These are phyloP conservation scores for Heliconius charithonia DNA, from an alignment of 2,888 invertebrate genomes.

Conservation along the genomic window DNA sequence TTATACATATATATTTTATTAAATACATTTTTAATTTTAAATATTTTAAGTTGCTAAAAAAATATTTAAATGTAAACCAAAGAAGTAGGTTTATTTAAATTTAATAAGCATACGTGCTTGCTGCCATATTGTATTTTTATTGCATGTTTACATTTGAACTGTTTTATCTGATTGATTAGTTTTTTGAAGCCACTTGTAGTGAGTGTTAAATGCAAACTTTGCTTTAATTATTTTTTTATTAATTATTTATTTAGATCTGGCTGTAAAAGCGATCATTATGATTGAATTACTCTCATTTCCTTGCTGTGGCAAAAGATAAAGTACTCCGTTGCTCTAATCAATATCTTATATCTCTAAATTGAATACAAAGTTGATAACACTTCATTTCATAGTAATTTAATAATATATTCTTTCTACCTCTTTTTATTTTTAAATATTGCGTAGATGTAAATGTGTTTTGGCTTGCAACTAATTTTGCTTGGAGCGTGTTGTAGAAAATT, in stretches of 20 bases:
- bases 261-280: no score
- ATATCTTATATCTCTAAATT: no score
- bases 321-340: no score
- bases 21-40: background rate
- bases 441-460: conserved; percentile 9
- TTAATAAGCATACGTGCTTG: conserved; percentile 3
- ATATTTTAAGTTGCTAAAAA: background rate
- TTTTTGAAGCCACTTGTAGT: background rate
- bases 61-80: conserved; percentile 5
- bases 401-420: no score
- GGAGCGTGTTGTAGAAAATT: no score
- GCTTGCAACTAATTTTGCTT: background rate
- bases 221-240: no score
- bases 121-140: conserved; percentile 3
- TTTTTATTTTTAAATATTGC: background rate
- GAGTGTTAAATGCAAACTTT: no score
- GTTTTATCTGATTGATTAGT: background rate
- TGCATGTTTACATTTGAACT: background rate
- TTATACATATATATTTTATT: background rate
- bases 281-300: no score
- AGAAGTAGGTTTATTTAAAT: conserved; percentile 15
- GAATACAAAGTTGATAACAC: no score
- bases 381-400: no score
- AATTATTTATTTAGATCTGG: no score
- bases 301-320: no score